phyloP scores from a whole-genome alignment of 2,113 vertebrate species.

The Ia io region DNA sequence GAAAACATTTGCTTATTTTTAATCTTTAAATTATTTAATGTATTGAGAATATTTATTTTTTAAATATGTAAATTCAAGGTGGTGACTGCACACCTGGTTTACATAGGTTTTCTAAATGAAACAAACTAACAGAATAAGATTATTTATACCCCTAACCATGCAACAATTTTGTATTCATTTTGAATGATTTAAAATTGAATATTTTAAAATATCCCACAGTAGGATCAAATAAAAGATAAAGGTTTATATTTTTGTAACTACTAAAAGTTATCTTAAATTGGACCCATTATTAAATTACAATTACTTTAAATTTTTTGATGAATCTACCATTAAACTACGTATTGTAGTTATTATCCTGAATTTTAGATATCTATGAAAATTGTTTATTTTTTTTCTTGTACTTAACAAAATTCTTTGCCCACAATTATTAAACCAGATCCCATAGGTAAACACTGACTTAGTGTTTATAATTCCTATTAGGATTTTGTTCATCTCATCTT shows the following conservation, averaged over 20 bases:
- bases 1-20: conserved; percentile 4
- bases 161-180: background rate
- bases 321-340: background rate
- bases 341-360: background rate
- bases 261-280: background rate
- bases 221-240: background rate
- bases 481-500: background rate
- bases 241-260: background rate
- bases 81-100: conserved; percentile 43
- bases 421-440: background rate
- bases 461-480: background rate
- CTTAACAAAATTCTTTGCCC: background rate
- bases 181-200: background rate
- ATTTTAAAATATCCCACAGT: background rate
- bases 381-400: background rate
- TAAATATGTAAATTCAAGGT: conserved; percentile 11
- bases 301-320: background rate
- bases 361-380: background rate
- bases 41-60: conserved; percentile 21
- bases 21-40: background rate
- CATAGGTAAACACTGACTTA: background rate
- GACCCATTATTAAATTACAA: background rate
- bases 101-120: background rate
- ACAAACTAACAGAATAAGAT: background rate
- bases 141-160: background rate